phyloP scores from a whole-genome alignment of 1,140 invertebrate species.

The Frieseomelitta varia region DNA sequence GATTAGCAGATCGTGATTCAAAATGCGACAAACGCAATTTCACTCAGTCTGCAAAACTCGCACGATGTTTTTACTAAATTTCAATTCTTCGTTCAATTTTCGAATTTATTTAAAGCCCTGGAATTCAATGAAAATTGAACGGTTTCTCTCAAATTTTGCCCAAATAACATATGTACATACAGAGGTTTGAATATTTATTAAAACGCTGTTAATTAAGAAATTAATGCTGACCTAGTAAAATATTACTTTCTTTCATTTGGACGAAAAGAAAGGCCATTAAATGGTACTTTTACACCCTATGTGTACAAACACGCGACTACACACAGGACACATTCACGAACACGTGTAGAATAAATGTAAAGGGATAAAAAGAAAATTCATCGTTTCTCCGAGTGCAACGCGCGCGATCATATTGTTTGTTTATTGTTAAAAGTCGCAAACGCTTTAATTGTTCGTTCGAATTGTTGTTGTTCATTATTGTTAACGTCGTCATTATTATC shows the following conservation, averaged over 20 bases:
- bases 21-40: too few species aligned
- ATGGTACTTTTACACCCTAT: neutral
- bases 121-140: too few species aligned
- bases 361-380: conserved; percentile 13
- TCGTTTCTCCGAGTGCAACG: conserved; percentile 17
- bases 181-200: too few species aligned
- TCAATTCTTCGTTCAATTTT: too few species aligned
- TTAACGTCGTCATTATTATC: conserved; percentile 68
- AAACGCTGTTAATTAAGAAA: too few species aligned
- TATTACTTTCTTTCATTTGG: neutral
- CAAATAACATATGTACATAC: too few species aligned
- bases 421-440: conserved; percentile 31
- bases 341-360: conserved; percentile 59
- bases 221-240: neutral
- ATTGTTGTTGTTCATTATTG: conserved; percentile 62
- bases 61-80: too few species aligned
- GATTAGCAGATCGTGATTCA: too few species aligned
- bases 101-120: too few species aligned
- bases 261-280: too few species aligned
- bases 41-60: too few species aligned
- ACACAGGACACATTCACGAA: conserved; percentile 12
- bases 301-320: neutral
- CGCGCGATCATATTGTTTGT: conserved; percentile 28
- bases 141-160: too few species aligned
- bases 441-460: conserved; percentile 38